Base-by-base conservation (phyloP, 2,113 vertebrate species). In the Capra hircus region DNA sequence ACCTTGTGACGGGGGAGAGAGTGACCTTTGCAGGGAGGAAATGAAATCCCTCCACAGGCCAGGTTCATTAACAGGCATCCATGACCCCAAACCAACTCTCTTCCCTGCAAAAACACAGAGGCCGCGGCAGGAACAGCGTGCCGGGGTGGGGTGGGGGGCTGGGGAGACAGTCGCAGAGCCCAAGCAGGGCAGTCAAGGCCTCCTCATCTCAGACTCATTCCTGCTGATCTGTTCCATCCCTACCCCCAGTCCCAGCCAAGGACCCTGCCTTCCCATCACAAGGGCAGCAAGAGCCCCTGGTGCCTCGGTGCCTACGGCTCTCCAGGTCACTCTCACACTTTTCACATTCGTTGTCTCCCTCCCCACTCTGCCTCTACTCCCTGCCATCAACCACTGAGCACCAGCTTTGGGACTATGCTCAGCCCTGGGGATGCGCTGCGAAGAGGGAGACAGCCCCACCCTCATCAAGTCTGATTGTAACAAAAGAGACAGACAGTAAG, bases 351-450 rank as follows among this genome's bases (percentile, higher is more conserved):
- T 33, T 55, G 33, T 25, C 53, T 23, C 52, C 13, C 36, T 21
- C 53, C 7, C 11, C 4, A 1, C 1, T 1, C 71, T 16, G 2
- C 25, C 43, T 25, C 2, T 5, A 11, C 19, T 36, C 3, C n/a
- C 59, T 30, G 25, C 57, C 0, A 0, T 77, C 78, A 67, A 2
- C 62, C 13, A 81, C 0, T 43, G 11, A 53, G n/a, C 84, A 27
- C 3, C 28, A 45, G 21, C 28, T 90, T n/a, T 6, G 77, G 30
- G 85, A 48, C n/a, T 3, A 27, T 2, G 84, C 53, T 43, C n/a
- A 67, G 40, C 36, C 33, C 84, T 92, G 53, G 88, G 28, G 53
- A 62, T 6, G 17, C 11, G n/a, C 30, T 5, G 36, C 25, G 82
- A 40, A 30, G 14, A 30, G n/a, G 3, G 81, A 57, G 57, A 25